Conservation (phyloP, 2,113 vertebrate genomes). For the Sapayoa aenigma region DNA sequence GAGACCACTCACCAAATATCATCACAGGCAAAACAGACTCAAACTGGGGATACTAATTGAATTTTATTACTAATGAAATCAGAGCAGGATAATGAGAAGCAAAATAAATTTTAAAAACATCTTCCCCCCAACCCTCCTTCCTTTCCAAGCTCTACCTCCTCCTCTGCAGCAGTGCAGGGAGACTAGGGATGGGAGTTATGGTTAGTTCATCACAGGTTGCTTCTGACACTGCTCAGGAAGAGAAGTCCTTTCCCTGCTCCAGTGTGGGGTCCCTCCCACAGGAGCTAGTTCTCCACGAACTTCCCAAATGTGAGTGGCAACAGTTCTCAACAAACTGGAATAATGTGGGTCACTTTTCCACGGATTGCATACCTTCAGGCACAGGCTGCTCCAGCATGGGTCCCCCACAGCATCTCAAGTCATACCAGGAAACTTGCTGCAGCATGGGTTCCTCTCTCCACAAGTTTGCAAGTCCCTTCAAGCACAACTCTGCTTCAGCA, state of each 20-base stretch:
- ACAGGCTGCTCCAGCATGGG: not conserved
- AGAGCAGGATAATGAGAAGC: not conserved
- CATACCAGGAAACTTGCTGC: not conserved
- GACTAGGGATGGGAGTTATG: too few relatives aligned
- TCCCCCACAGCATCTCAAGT: not conserved
- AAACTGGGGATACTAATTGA: not conserved
- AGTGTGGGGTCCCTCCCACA: not conserved
- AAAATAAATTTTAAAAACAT: not conserved
- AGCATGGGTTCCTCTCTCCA: not conserved
- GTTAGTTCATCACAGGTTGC: fast-evolving
- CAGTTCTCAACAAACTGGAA: not conserved
- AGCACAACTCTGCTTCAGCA: not conserved
- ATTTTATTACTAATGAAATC: not conserved
- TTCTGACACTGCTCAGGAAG: not conserved
- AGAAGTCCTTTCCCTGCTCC: not conserved
- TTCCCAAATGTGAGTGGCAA: fast-evolving
- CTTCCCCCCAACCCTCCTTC: not conserved
- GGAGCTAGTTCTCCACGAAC: not conserved
- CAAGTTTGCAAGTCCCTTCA: not conserved
- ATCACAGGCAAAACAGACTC: not conserved
- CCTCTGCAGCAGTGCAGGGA: fast-evolving
- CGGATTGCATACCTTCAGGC: fast-evolving
- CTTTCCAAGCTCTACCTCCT: not conserved
- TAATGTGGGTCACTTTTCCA: not conserved
- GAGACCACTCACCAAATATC: not conserved